Conservation (phyloP, 1,140 invertebrate species). For the Euura lappo region DNA sequence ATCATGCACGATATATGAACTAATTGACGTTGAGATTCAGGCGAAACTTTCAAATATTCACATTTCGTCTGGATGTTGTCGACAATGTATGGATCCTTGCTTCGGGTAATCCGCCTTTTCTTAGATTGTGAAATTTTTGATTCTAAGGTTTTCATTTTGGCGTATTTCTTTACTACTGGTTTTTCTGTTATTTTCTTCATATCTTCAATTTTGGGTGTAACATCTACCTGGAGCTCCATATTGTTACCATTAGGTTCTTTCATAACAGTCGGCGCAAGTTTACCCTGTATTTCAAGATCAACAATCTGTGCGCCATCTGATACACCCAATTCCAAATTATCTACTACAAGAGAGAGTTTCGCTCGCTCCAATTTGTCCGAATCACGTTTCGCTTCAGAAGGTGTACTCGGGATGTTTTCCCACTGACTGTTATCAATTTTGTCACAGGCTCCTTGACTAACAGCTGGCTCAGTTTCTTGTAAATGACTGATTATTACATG, state of each 20-base stretch:
- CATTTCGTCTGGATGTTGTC: neutral
- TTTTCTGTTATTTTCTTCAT: conserved; percentile 25
- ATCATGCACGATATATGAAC: conserved; percentile 31
- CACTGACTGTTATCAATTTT: too few relatives aligned
- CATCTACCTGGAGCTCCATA: neutral
- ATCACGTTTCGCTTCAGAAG: neutral
- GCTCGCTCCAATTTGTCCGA: neutral
- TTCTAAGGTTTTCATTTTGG: conserved; percentile 39
- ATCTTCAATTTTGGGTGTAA: neutral
- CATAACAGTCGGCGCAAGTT: neutral
- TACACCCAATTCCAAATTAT: neutral
- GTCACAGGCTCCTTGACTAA: neutral
- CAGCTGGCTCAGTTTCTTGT: neutral
- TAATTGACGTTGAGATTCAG: conserved; percentile 24
- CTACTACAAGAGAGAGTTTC: neutral
- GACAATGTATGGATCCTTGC: neutral
- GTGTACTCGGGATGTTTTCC: neutral
- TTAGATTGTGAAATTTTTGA: conserved; percentile 10
- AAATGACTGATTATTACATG: neutral
- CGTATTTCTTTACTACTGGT: conserved; percentile 48
- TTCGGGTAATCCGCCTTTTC: neutral
- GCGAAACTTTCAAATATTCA: conserved; percentile 28
- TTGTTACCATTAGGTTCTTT: conserved; percentile 10
- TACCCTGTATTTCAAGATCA: neutral
- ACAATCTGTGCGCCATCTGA: neutral